Percentiles rank a stretch among this genome's conserved stretches.
Evolutionary conservation across 2,113 vertebrate genomes (phyloP).

Genomic region (Canis aureus): DNA sequence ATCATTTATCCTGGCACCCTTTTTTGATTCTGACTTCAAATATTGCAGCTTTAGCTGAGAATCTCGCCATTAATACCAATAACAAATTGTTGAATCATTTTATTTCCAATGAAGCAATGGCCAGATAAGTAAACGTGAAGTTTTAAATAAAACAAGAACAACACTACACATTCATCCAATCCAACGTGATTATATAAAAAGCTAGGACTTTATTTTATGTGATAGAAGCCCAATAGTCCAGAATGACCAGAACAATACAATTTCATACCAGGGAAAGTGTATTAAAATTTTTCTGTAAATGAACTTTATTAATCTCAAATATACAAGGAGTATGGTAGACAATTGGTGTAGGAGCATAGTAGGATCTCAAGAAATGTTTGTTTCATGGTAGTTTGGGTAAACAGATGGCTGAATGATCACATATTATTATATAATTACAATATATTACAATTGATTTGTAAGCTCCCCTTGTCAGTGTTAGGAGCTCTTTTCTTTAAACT

Average conservation of each 20-base stretch:
- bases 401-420: not conserved
- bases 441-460: not conserved
- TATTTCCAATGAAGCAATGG: not conserved
- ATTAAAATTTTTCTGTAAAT: not conserved
- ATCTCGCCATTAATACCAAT: not conserved
- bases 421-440: too few species aligned
- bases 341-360: not conserved
- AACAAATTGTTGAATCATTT: not conserved
- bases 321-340: not conserved
- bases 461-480: not conserved
- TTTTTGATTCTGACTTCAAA: not conserved
- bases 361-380: conserved; percentile 18
- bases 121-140: not conserved
- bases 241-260: not conserved
- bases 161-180: not conserved
- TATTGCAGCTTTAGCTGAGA: not conserved
- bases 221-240: not conserved
- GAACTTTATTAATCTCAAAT: not conserved
- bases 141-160: not conserved
- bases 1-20: not conserved
- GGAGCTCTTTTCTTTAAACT: not conserved
- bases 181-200: not conserved
- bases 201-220: not conserved
- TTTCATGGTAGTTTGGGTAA: not conserved
- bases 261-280: not conserved